A percentile compares a stretch with the other conserved stretches of the same genome.
These are phyloP conservation scores for Cosmorhoe ocellata DNA, from an alignment of 2,888 invertebrate genomes.

Conservation along the genomic window DNA sequence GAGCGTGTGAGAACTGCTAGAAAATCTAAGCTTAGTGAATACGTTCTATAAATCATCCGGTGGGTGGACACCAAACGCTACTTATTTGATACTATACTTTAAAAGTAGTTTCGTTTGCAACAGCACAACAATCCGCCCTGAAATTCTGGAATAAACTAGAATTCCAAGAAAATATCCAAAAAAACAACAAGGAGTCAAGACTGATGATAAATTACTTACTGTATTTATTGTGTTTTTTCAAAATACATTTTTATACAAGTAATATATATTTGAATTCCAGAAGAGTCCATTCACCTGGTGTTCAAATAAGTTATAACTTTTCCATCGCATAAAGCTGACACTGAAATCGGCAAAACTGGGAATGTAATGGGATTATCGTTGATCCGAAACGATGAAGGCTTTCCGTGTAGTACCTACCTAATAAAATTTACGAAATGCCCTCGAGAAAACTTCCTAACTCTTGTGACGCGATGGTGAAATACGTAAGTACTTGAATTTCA, in stretches of 20 bases:
- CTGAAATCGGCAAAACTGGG: slow-evolving; percentile 65
- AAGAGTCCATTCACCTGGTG: slow-evolving; percentile 47
- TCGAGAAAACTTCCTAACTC: slow-evolving; percentile 47
- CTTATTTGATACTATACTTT: slow-evolving; percentile 47
- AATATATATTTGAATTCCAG: slow-evolving; percentile 1
- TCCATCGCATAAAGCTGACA: slow-evolving; percentile 59
- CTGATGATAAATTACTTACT: slow-evolving; percentile 4
- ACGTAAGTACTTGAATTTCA: slow-evolving; percentile 41
- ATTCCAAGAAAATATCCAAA: not conserved
- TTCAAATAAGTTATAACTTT: slow-evolving; percentile 58
- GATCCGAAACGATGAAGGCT: slow-evolving; percentile 67
- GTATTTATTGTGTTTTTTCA: slow-evolving; percentile 4
- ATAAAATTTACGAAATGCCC: slow-evolving; percentile 62
- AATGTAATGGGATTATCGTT: slow-evolving; percentile 70
- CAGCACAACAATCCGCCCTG: slow-evolving; percentile 14
- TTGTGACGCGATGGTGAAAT: slow-evolving; percentile 36
- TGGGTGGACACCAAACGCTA: slow-evolving; percentile 54
- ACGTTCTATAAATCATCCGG: slow-evolving; percentile 58
- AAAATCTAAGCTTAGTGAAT: slow-evolving; percentile 33
- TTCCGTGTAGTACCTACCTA: slow-evolving; percentile 56
- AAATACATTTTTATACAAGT: not conserved
- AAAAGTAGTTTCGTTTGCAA: slow-evolving; percentile 24
- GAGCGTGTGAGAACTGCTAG: slow-evolving; percentile 14
- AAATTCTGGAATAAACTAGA: slow-evolving; percentile 1
- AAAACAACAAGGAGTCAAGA: slow-evolving; percentile 6